Conservation (phyloP, 2,797 vertebrate species). For the Poeciliopsis paucimaculata region DNA sequence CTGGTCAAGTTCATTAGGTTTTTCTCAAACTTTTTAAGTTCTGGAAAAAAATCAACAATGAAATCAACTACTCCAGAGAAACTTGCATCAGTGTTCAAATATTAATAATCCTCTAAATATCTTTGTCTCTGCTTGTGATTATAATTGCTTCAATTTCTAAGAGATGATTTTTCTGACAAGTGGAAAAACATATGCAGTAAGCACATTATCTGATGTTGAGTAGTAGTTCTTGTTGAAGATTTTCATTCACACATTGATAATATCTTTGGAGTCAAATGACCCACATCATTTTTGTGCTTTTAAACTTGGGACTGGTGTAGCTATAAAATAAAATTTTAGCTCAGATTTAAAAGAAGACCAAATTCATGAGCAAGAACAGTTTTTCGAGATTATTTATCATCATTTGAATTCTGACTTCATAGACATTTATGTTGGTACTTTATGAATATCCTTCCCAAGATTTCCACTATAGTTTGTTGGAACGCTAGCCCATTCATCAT, state of each 20-base stretch:
- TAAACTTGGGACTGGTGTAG: background rate
- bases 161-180: slow-evolving; percentile 23
- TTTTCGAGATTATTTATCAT: background rate
- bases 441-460: background rate
- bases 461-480: background rate
- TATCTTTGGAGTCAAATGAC: slow-evolving; percentile 29
- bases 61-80: background rate
- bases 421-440: background rate
- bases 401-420: background rate
- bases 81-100: background rate
- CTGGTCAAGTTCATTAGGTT: background rate
- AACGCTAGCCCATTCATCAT: background rate
- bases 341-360: slow-evolving; percentile 15
- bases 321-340: background rate
- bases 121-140: slow-evolving; percentile 24
- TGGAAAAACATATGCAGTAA: slow-evolving; percentile 4
- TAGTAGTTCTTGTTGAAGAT: slow-evolving; percentile 3
- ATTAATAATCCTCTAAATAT: slow-evolving; percentile 7
- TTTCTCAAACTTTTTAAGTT: background rate
- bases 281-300: background rate
- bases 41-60: background rate
- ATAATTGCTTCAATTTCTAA: slow-evolving; percentile 21
- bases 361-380: background rate
- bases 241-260: slow-evolving; percentile 11
- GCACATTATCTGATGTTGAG: slow-evolving; percentile 11